Evolutionary conservation across 2,888 invertebrate genomes (phyloP), one percentile per base, ranked within the genome.

Genomic region (Papilio demoleus): DNA sequence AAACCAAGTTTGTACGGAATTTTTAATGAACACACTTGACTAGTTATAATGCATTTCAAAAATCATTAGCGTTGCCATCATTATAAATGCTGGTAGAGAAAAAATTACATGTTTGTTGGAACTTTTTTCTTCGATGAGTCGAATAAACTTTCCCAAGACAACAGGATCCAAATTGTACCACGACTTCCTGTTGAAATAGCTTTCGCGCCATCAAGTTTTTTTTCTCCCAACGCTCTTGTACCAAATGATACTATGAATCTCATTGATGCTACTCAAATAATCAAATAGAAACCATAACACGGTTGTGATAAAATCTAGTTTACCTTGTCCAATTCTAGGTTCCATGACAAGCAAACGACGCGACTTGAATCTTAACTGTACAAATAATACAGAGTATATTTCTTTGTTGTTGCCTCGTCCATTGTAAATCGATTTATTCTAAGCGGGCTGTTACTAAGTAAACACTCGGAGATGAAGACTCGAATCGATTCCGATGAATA

Each of bases 401-500:
- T 63, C 63, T 70, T 60, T 72, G 72, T 63, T 45, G 38, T 45
- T 22, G 22, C 12, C 65, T 56, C 71, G 72, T 75, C 79, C 79
- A 83, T 81, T 79, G 75, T 76, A 84, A 90, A 87, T 88, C 87
- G 86, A 88, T 88, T 88, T 87, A 86, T 86, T 85, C 81, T 86
- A 88, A 84, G 83, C 87, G 84, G 85, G 84, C 85, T 90, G 88
- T 90, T 90, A 88, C 90, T 88, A 88, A 89, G 88, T 88, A 92
- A 92, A 92, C 83, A 91, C 87, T 88, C 76, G 67, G 79, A 83
- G 86, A 85, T 87, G 86, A 84, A 84, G 86, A 76, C 81, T 83
- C 84, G 85, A 88, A 90, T 88, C 87, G 85, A 87, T 88, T 86
- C 82, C 83, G 79, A 81, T 79, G 81, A 82, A 84, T 91, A 85